Evolutionary conservation across 2,888 invertebrate genomes (phyloP), one percentile per base, ranked within the genome.

Genomic region (Thysanoteuthis rhombus): DNA sequence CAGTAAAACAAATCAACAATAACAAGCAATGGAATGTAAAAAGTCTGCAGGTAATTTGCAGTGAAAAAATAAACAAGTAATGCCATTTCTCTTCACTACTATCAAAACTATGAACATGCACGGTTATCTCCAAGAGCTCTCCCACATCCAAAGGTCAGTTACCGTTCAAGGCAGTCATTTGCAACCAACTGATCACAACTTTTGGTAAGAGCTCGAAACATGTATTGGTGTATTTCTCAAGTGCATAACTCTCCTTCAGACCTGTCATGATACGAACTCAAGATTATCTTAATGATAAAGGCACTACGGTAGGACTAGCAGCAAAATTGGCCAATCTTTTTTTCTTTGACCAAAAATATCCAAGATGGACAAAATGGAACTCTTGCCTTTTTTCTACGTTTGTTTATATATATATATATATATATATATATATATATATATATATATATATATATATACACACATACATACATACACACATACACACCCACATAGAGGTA

Each of bases 241-340:
- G 92, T 92, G 92, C 92, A 92, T 45, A 92, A 92, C 92, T 92
- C 92, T 42, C 92, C 92, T 92, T 92, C 92, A 92, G 92, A 92
- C 92, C 92, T 92, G 92, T 92, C 92, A 92, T 92, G 92, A 92
- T 93, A 93, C 93, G 47, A 93, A 93, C 93, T 93, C 93, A 93
- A 58, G 93, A 93, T 93, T 93, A 93, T 93, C 58, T 93, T 36
- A 93, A 93, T 52, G 52, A 93, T 93, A 58, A 93, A 93, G 93
- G 93, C 93, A 93, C 93, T 93, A 93, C 58, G 93, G 92, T 92
- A 92, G 93, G 93, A 58, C 93, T 58, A 93, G 93, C 93, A 93
- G 93, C 93, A 47, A 93, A 42, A 47, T 92, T 92, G 92, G 92
- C 92, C 92, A 92, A 45, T 92, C 45, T 45, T 32, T 75, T 92